A percentile compares a stretch with the other conserved stretches of the same genome.
These are phyloP conservation scores for Tenthredo notha DNA, from an alignment of 2,888 invertebrate genomes.

Conservation along the genomic window DNA sequence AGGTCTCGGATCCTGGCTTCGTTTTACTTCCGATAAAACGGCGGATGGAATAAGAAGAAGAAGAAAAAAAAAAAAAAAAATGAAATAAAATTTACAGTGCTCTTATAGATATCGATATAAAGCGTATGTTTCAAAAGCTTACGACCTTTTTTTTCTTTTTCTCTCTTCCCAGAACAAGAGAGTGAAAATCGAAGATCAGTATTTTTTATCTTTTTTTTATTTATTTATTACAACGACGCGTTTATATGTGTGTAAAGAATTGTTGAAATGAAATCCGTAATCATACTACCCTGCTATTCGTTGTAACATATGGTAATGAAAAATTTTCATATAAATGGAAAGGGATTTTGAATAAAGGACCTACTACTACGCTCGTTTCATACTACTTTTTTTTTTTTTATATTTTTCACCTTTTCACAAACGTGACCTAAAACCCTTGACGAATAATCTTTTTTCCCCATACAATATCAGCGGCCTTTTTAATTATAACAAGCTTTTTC, in stretches of 20 bases:
- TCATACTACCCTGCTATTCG: neutral
- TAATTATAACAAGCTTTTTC: slow-evolving; percentile 10
- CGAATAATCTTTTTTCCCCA: neutral
- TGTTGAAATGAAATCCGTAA: neutral
- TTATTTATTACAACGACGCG: neutral
- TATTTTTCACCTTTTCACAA: neutral
- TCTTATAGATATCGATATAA: neutral
- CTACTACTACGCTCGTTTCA: neutral
- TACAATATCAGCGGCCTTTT: neutral
- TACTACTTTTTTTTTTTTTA: neutral
- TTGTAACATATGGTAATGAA: neutral
- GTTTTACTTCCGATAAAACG: neutral
- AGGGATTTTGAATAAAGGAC: neutral
- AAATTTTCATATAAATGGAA: neutral
- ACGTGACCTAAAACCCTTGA: slow-evolving; percentile 10
- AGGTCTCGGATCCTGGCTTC: neutral
- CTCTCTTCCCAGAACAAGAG: neutral
- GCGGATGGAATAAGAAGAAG: neutral
- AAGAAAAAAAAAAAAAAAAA: too few species aligned
- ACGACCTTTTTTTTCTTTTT: neutral
- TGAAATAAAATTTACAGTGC: neutral
- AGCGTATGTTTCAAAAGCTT: neutral
- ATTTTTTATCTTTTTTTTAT: neutral
- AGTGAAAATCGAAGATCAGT: neutral
- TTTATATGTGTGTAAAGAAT: neutral